These are phyloP conservation scores for Labeo catla DNA, from an alignment of 2,113 vertebrate genomes.

Conservation along the genomic window DNA sequence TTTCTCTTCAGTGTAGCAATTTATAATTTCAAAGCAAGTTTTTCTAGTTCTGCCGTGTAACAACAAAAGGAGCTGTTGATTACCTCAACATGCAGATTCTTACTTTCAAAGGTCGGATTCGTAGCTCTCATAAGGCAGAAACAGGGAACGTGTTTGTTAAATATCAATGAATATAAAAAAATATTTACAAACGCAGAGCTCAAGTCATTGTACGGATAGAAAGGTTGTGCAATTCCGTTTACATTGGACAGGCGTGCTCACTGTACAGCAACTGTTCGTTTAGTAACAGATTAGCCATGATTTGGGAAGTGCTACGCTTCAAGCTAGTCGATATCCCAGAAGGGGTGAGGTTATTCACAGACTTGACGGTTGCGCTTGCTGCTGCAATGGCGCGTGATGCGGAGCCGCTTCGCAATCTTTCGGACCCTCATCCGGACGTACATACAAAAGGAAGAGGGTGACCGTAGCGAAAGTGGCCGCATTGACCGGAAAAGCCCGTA, in stretches of 20 bases:
- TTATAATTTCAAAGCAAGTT: not conserved
- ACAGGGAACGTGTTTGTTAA: conserved; percentile 5
- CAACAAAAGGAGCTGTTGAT: not conserved
- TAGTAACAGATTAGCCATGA: conserved; percentile 7
- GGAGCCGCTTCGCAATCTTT: conserved; percentile 77
- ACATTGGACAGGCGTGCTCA: not conserved
- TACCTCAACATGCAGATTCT: not conserved
- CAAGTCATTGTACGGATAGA: conserved; percentile 1
- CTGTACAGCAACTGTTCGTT: not conserved
- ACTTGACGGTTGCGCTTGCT: conserved; percentile 83
- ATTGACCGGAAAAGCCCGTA: conserved; percentile 94
- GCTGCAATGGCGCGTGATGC: conserved; percentile 66
- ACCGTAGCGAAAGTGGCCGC: conserved; percentile 95
- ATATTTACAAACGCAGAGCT: conserved; percentile 42
- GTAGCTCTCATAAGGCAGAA: conserved; percentile 3
- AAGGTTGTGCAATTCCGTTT: conserved; percentile 2
- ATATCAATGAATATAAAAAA: conserved; percentile 30
- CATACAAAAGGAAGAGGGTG: conserved; percentile 88
- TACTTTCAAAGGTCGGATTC: conserved; percentile 8
- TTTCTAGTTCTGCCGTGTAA: not conserved
- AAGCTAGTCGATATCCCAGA: not conserved
- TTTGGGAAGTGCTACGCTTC: not conserved
- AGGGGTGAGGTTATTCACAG: conserved; percentile 70
- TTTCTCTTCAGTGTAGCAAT: not conserved
- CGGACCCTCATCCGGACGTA: conserved; percentile 71